Conservation (phyloP, 2,113 vertebrate species). For the Paramormyrops kingsleyae region DNA sequence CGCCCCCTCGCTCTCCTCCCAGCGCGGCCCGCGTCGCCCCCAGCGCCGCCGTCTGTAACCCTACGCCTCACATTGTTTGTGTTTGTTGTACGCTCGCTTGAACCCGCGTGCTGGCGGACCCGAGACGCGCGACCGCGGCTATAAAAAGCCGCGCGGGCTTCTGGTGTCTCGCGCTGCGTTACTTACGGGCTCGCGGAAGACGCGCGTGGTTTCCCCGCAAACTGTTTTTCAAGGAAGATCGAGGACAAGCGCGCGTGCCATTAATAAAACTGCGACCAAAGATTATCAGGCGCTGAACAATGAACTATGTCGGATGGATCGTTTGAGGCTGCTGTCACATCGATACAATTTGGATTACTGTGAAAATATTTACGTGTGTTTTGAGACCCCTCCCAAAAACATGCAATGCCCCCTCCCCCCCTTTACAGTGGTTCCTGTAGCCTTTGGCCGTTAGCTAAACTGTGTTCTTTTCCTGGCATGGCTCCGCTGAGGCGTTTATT, state of each 20-base stretch:
- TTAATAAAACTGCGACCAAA: not conserved
- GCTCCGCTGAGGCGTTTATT: not conserved
- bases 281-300: not conserved
- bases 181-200: not conserved
- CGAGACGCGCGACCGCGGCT: conserved; percentile 22
- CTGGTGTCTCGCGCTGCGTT: conserved; percentile 28
- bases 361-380: not conserved
- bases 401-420: not conserved
- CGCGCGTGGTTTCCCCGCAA: not conserved
- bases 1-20: not conserved
- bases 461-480: not conserved
- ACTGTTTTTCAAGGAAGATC: not conserved
- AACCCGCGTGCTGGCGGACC: conserved; percentile 38
- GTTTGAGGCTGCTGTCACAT: not conserved
- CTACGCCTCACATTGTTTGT: conserved; percentile 35
- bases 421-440: not conserved
- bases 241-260: not conserved
- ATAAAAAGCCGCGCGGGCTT: conserved; percentile 16
- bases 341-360: not conserved
- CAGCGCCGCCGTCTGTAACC: conserved; percentile 17
- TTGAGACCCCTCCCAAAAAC: not conserved
- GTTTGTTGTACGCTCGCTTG: conserved; percentile 37
- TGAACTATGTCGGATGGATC: not conserved
- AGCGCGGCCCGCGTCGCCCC: conserved; percentile 2
- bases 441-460: not conserved